These are phyloP conservation scores for Dreissena polymorpha DNA, from an alignment of 1,140 invertebrate genomes.

Conservation along the genomic window DNA sequence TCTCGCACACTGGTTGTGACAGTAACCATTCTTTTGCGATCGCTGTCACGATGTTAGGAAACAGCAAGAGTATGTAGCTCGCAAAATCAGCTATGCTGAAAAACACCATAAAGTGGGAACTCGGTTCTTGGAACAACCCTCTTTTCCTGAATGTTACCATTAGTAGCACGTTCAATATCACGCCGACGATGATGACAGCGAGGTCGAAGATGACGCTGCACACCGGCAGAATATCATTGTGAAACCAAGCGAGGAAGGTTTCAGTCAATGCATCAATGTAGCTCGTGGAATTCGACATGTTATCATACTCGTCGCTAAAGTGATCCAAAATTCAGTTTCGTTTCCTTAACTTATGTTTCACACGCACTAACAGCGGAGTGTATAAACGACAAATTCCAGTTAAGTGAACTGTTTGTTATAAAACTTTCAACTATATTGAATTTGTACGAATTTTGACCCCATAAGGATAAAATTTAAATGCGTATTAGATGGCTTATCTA, in stretches of 20 bases:
- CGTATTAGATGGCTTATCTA: no score
- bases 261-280: slow-evolving; percentile 9
- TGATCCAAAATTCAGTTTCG: no score
- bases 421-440: no score
- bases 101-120: slow-evolving; percentile 23
- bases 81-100: slow-evolving; percentile 16
- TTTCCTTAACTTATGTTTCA: no score
- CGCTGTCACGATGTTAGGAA: slow-evolving; percentile 37
- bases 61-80: slow-evolving; percentile 29
- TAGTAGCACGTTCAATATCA: slow-evolving; percentile 32
- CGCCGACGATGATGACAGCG: slow-evolving; percentile 30
- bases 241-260: slow-evolving; percentile 29
- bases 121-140: slow-evolving; percentile 36
- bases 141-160: slow-evolving; percentile 34
- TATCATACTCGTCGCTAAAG: no score
- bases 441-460: no score
- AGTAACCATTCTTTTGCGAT: slow-evolving; percentile 26
- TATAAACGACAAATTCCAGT: no score
- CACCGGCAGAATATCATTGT: slow-evolving; percentile 38
- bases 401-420: no score
- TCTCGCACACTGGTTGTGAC: slow-evolving; percentile 33
- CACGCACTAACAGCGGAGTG: no score
- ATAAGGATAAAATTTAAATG: no score
- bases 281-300: slow-evolving; percentile 14
- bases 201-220: slow-evolving; percentile 34